Evolutionary conservation across 2,113 vertebrate genomes (phyloP).

Genomic region (Gracilinanus agilis): DNA sequence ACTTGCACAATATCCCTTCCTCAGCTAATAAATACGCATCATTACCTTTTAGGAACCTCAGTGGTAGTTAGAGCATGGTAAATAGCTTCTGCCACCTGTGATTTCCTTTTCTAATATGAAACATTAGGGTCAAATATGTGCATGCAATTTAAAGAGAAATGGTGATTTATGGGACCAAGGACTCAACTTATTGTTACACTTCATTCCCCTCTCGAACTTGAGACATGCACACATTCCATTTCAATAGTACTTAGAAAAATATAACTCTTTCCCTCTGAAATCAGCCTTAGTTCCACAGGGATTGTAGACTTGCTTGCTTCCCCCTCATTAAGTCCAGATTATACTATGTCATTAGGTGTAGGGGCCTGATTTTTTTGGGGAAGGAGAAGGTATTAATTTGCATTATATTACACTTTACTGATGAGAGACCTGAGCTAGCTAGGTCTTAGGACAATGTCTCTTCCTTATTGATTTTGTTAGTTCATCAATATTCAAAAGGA

Average conservation of each 20-base stretch:
- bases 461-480: neutral
- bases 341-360: neutral
- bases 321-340: neutral
- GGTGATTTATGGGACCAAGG: neutral
- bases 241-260: neutral
- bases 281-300: neutral
- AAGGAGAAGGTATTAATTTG: neutral
- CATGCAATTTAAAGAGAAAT: neutral
- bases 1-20: neutral
- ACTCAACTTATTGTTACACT: neutral
- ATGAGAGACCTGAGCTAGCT: neutral
- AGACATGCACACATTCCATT: neutral
- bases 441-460: neutral
- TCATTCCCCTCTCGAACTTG: neutral
- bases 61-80: neutral
- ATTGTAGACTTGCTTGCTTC: neutral
- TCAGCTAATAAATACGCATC: neutral
- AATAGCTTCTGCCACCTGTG: neutral
- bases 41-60: neutral
- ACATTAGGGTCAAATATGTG: neutral
- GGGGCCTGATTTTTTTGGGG: neutral
- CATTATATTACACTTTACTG: neutral
- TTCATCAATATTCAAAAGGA: neutral
- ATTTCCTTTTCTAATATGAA: neutral
- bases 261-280: neutral